Percentiles rank a stretch among this genome's conserved stretches.
These are phyloP conservation scores for Nettapus auritus DNA, from an alignment of 2,113 vertebrate genomes.

Conservation along the genomic window DNA sequence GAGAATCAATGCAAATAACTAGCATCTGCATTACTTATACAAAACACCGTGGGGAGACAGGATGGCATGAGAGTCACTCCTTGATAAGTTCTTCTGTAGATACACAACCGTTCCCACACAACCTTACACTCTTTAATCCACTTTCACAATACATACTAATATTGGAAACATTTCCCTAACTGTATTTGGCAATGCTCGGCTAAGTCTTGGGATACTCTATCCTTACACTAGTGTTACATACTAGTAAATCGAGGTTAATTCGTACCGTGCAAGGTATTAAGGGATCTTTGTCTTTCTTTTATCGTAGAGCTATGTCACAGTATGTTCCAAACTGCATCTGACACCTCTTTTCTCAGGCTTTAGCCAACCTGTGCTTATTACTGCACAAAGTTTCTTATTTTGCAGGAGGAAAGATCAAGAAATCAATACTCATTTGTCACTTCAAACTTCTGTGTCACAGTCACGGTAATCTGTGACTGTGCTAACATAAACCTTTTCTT, in stretches of 20 bases:
- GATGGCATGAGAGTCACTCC: background rate
- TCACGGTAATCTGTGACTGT: background rate
- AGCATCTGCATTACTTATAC: background rate
- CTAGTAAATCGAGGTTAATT: background rate
- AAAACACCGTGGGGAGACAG: background rate
- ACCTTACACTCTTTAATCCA: background rate
- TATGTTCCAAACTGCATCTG: background rate
- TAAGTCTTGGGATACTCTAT: background rate
- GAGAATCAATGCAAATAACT: background rate
- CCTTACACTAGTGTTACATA: background rate
- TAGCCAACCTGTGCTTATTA: background rate
- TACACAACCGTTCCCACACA: background rate
- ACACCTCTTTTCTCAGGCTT: background rate
- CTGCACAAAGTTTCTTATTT: background rate
- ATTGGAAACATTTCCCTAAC: background rate
- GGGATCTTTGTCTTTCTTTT: background rate
- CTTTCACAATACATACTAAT: background rate
- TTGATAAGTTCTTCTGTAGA: background rate
- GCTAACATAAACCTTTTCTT: background rate
- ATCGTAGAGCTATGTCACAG: background rate
- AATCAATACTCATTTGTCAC: background rate
- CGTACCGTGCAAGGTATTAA: background rate
- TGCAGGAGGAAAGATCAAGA: background rate
- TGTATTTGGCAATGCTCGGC: background rate
- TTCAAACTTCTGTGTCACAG: background rate